Evolutionary conservation across 2,888 invertebrate genomes (phyloP), one percentile per base, ranked within the genome.

Genomic region (Notocelia uddmanniana): DNA sequence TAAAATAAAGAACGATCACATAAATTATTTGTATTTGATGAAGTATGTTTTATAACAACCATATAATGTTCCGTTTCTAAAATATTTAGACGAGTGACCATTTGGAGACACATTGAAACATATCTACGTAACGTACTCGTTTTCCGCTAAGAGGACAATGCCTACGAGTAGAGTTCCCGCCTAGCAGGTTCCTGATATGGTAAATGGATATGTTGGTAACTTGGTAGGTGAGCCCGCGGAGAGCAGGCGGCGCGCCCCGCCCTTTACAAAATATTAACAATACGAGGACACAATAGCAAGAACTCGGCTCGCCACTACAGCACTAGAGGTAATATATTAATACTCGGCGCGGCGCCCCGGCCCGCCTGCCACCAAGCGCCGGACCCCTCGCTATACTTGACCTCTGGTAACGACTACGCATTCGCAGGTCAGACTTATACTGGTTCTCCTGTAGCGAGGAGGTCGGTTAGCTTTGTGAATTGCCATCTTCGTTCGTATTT

Each of bases 201-300:
- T 31, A 5, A 31, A 0, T 31, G 8, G 31, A 9, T 45, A 45
- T 37, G 2, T 37, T 37, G 37, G 37, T 3, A 11, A 13, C 11
- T 13, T 10, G 3, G 11, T 13, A 11, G 37, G 37, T 13, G 37
- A 18, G 45, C 11, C 58, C 52, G 37, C 63, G 31, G n/a, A 41
- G n/a, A n/a, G n/a, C 6, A 23, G 59, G 48, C 64, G 71, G 63
- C 71, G 64, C 59, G 45, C 54, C 67, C 59, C 74, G 31, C 68
- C 67, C 71, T 50, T 71, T 67, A 71, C 55, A 71, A 48, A 71
- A 67, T 60, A 60, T 71, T 71, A 71, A 71, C 67, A 71, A 71
- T 71, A 71, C 67, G 54, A 66, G 70, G 66, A 67, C 58, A 70
- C 71, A 23, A 69, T 57, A 71, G 60, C 66, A 67, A 71, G 67